phyloP scores from a whole-genome alignment of 35 echinoderm and acorn worm genomes.

The Chiridota heheva region DNA sequence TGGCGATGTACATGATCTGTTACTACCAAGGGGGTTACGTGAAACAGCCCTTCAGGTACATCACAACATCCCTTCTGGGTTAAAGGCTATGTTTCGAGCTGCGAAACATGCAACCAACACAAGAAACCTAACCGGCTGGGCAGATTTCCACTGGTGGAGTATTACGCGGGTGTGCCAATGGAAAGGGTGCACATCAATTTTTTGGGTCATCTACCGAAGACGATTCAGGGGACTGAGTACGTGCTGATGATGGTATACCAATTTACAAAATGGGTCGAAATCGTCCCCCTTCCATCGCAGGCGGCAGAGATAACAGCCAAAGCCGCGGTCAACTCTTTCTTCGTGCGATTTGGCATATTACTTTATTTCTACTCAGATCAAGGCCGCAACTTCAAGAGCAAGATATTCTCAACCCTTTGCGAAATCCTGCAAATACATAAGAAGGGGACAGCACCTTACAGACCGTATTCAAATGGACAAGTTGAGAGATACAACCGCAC shows the following conservation, averaged over 20 bases:
- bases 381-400: constrained; percentile 36
- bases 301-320: too few species aligned
- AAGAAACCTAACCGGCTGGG: constrained; percentile 17
- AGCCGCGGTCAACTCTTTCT: too few species aligned
- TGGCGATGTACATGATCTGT: background rate
- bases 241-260: constrained; percentile 53
- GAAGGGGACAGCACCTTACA: constrained; percentile 32
- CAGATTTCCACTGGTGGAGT: too few species aligned
- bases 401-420: constrained; percentile 23
- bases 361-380: constrained; percentile 48
- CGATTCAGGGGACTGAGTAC: constrained; percentile 35
- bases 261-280: too few species aligned
- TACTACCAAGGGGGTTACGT: background rate
- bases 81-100: background rate
- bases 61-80: background rate
- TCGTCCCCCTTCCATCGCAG: background rate
- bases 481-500: constrained; percentile 40
- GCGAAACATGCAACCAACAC: constrained; percentile 30
- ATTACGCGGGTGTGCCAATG: too few species aligned
- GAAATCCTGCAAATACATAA: too few species aligned
- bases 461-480: constrained; percentile 32
- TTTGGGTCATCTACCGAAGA: too few species aligned
- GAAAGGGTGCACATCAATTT: too few species aligned
- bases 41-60: background rate
- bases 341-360: constrained; percentile 27